Conservation (phyloP, 2,797 vertebrate genomes). For the Bovichtus variegatus region DNA sequence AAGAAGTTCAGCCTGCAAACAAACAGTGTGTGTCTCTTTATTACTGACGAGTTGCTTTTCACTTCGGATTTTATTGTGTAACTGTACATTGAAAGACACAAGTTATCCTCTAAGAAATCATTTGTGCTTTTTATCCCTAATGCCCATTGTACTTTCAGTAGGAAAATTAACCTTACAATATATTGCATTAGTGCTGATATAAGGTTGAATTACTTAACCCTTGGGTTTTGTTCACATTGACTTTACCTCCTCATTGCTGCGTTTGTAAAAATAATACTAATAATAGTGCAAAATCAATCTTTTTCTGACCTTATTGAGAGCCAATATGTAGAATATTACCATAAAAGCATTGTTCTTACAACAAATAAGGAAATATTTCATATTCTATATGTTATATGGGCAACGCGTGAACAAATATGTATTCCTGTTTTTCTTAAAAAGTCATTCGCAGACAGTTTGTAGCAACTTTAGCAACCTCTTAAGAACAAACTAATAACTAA, state of each 20-base stretch:
- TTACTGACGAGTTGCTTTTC: background rate
- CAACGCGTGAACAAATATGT: background rate
- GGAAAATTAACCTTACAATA: background rate
- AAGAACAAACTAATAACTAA: background rate
- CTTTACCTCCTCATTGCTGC: background rate
- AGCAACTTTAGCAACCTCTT: background rate
- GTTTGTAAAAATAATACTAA: background rate
- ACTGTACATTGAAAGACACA: background rate
- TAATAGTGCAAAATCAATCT: background rate
- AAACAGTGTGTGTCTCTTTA: background rate
- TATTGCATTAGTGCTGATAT: background rate
- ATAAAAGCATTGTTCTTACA: background rate
- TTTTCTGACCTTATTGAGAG: background rate
- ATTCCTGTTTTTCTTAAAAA: background rate
- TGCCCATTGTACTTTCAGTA: background rate
- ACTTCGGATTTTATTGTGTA: background rate
- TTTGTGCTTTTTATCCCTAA: background rate
- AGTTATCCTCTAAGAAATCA: background rate
- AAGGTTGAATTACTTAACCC: background rate
- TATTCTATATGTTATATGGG: background rate
- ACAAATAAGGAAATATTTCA: background rate
- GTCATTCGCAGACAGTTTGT: background rate
- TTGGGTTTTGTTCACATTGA: background rate
- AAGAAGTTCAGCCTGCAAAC: slow-evolving; percentile 93
- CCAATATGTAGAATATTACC: background rate